phyloP scores from a whole-genome alignment of 2,888 invertebrate species.

The Orthonychiurus folsomi region DNA sequence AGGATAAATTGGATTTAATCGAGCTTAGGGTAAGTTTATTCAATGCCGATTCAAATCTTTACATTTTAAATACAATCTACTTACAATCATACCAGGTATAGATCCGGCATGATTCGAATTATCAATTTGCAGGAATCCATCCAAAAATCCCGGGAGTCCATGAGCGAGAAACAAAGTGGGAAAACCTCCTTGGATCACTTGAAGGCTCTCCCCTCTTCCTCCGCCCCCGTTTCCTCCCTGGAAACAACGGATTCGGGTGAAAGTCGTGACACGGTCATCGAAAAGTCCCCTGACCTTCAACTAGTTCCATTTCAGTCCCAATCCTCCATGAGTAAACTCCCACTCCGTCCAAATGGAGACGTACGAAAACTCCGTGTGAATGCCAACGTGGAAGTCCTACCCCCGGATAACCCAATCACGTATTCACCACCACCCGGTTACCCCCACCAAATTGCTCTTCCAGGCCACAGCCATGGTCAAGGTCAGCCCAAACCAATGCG shows the following conservation, averaged over 20 bases:
- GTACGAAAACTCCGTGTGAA: neutral
- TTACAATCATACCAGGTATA: no score
- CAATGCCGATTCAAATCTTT: neutral
- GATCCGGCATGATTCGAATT: neutral
- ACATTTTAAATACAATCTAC: neutral
- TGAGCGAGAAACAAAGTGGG: no score
- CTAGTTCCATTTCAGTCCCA: neutral
- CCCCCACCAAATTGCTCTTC: constrained; percentile 13
- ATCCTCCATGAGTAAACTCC: neutral
- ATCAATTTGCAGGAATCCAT: constrained; percentile 22
- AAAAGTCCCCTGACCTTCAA: constrained; percentile 12
- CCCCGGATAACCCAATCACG: neutral
- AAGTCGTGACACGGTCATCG: neutral
- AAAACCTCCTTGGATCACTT: no score
- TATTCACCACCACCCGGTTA: constrained; percentile 3
- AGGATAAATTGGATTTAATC: constrained; percentile 49
- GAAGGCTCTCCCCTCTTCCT: constrained; percentile 13
- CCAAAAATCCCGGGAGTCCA: constrained; percentile 24
- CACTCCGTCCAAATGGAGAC: neutral
- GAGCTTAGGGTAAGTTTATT: constrained; percentile 27
- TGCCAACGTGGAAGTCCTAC: neutral
- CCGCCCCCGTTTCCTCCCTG: neutral
- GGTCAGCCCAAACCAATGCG: no score
- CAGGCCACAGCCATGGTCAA: no score
- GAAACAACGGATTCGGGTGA: neutral